Base-by-base conservation (phyloP, 2,113 vertebrate genomes). In the Lota lota region DNA sequence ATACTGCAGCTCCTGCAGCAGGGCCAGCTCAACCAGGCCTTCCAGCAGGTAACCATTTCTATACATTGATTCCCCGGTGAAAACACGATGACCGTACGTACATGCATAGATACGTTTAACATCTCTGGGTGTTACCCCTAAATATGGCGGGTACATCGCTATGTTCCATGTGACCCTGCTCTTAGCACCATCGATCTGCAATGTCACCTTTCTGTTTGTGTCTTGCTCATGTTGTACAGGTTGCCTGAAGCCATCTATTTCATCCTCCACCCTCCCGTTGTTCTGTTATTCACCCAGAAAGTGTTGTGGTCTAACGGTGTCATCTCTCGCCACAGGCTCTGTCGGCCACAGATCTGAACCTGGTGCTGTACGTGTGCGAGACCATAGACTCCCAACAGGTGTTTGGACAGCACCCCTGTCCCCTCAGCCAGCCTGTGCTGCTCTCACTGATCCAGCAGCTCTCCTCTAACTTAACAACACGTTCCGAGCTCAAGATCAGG, bases 381-480 rank as follows among this genome's bases (percentile, higher is more conserved):
- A 98, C 97, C 22, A 94, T 99, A 66, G 96, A 99, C 80, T 93
- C 94, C 14, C 94, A 95, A 90, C 95, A 98, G 83, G 96, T 99
- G 22, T 99, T 99, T 47, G 93, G 96, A 3, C 96, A 97, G 85
- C 90, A 93, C 20, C 93, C 97, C 0, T 99, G 97, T 67, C 95
- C 96, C 0, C 93, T 99, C 36, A 95, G 94, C 81, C 97, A 99
- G 89, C 97, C 97, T 0, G 97, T 99, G 73, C 93, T 99, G 80
- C 94, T 99, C 72, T 99, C 97, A 0, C 96, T 99, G 82, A 98
- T 99, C 80, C 97, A 99, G 90, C 97, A 99, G 87, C 93, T 99
- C 15, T 97, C 97, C 72, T 98, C 96, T 7, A 98, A 98, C 83
- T 80, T 99, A 69, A 89, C 93, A 5, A 96, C 95, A 20, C 94